A percentile compares a stretch with the other conserved stretches of the same genome.
Evolutionary conservation across 2,888 invertebrate genomes (phyloP).

Genomic region (Autographa pulchrina): DNA sequence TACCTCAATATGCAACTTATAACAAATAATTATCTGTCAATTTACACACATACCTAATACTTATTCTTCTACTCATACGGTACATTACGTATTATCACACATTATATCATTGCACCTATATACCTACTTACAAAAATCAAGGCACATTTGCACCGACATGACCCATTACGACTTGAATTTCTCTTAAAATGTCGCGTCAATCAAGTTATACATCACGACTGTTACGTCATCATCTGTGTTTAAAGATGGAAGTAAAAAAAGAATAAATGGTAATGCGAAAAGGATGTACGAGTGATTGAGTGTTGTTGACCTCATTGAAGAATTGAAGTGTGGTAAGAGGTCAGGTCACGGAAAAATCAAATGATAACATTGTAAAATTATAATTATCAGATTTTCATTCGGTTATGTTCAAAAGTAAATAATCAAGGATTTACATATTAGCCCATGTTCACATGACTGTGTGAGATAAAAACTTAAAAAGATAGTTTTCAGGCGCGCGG

Average conservation of each 20-base stretch:
- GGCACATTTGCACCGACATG: slow-evolving; percentile 47
- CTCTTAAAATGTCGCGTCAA: slow-evolving; percentile 66
- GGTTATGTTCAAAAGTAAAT: too few relatives aligned
- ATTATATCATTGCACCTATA: slow-evolving; percentile 54
- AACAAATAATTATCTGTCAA: too few relatives aligned
- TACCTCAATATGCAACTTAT: too few relatives aligned
- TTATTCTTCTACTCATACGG: slow-evolving; percentile 3
- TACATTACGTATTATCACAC: slow-evolving; percentile 25
- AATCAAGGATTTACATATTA: too few relatives aligned
- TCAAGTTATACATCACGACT: slow-evolving; percentile 48
- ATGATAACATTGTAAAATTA: neutral
- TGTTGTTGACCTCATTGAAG: neutral
- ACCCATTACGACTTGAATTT: slow-evolving; percentile 60
- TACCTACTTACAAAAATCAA: slow-evolving; percentile 41
- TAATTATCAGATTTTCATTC: too few relatives aligned
- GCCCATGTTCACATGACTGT: too few relatives aligned
- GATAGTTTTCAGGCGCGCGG: too few relatives aligned
- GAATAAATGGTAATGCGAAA: neutral
- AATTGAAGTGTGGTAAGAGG: neutral
- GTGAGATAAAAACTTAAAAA: too few relatives aligned
- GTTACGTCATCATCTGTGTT: slow-evolving; percentile 14
- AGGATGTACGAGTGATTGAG: neutral
- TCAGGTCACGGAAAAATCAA: neutral
- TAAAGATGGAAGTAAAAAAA: neutral
- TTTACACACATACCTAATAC: too few relatives aligned